Evolutionary conservation across 2,888 invertebrate genomes (phyloP), one percentile per base, ranked within the genome.

Genomic region (Hemaris fuciformis): DNA sequence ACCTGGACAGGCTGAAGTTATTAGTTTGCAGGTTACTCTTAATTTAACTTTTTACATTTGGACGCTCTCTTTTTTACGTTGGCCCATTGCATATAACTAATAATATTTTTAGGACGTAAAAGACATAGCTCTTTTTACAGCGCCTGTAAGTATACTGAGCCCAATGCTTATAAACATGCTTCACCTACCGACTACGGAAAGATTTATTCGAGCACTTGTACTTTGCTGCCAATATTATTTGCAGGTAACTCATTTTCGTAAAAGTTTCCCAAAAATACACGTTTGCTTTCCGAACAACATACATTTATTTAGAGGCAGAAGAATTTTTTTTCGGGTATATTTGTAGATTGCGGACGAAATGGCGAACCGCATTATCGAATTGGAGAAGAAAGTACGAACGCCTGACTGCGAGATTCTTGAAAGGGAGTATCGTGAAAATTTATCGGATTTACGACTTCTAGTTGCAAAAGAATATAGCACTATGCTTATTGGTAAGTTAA

Each of bases 191-290:
- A 89, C 93, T 25, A 93, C 94, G 46, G 95, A 95, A 78, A 88
- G 93, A 73, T 95, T 95, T 78, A 83, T 95, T 62, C 88, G 95
- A 66, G 93, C 94, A n/a, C 84, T 94, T 60, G 93, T 95, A 61
- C 78, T 95, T 58, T 95, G 94, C 75, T 93, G 94, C 70, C 94
- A 94, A 75, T 94, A 93, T 79, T 95, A 94, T 79, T 85, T 94
- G 69, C 94, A 94, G 87, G 94, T 94, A 84, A 68, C 5, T 58
- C 25, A 25, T 59, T 58, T 57, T 18, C n/a, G 18, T 53, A 34
- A 53, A 48, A 41, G 20, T 53, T 53, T 53, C 58, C n/a, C 38
- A 31, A 31, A 31, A 53, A 20, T 53, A 57, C 31, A 23, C 59
- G 22, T 53, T 61, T 57, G 25, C 46, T 27, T 58, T 45, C n/a